Conservation (phyloP, 2,888 invertebrate genomes). For the Gortyna flavago region DNA sequence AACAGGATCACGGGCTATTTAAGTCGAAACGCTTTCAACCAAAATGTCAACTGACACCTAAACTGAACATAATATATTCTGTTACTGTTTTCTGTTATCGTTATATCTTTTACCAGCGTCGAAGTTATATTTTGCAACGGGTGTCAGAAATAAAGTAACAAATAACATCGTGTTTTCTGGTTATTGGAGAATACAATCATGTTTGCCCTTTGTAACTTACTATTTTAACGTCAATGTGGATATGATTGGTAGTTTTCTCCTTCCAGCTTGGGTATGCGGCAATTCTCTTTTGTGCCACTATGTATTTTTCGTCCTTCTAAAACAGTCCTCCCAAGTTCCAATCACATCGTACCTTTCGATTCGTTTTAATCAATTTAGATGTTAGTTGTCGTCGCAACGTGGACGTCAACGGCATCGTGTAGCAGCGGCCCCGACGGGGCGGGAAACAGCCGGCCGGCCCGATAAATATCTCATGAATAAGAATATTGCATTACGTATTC, state of each 20-base stretch:
- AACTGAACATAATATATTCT: constrained; percentile 19
- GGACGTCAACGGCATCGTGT: constrained; percentile 29
- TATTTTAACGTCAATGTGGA: background rate
- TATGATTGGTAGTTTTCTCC: background rate
- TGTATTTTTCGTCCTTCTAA: background rate
- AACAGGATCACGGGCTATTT: constrained; percentile 66
- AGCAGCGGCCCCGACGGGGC: constrained; percentile 25
- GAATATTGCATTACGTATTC: constrained; percentile 85
- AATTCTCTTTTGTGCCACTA: background rate
- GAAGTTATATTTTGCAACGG: constrained; percentile 1
- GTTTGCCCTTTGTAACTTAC: too few species aligned
- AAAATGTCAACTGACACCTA: constrained; percentile 55
- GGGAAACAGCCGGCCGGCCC: constrained; percentile 62
- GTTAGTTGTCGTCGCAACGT: constrained; percentile 34
- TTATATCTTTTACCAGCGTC: background rate
- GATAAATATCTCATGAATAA: constrained; percentile 87
- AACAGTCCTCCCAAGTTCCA: constrained; percentile 5
- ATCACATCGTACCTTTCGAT: constrained; percentile 33
- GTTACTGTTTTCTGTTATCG: constrained; percentile 7
- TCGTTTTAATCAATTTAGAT: constrained; percentile 61
- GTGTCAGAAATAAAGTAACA: background rate
- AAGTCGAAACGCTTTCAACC: constrained; percentile 58
- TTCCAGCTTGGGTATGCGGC: background rate
- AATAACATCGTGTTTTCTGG: background rate
- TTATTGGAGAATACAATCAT: background rate